A percentile compares a stretch with the other conserved stretches of the same genome.
phyloP scores from a whole-genome alignment of 2,888 invertebrate species.

The Megalurothrips usitatus region DNA sequence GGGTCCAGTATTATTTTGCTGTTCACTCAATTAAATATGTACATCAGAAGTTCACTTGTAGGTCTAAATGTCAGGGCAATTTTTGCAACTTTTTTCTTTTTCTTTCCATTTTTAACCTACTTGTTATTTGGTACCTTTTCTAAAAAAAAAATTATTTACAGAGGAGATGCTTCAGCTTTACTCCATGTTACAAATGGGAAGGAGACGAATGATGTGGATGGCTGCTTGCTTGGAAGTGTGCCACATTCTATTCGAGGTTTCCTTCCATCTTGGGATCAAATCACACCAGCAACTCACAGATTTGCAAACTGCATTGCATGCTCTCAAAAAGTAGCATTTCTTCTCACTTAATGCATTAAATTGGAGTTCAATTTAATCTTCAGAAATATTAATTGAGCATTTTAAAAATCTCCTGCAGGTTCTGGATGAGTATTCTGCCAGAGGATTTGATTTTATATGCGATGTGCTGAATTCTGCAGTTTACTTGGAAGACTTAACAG shows the following conservation, averaged over 20 bases:
- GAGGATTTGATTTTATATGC: slow-evolving; percentile 67
- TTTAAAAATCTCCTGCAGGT: slow-evolving; percentile 44
- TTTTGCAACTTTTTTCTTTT: slow-evolving; percentile 28
- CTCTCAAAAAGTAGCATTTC: slow-evolving; percentile 49
- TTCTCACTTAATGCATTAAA: neutral
- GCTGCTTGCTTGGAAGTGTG: slow-evolving; percentile 67
- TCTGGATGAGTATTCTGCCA: slow-evolving; percentile 49
- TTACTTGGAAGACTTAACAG: slow-evolving; percentile 81
- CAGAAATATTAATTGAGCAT: neutral
- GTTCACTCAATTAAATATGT: no score
- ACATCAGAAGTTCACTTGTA: slow-evolving; percentile 18
- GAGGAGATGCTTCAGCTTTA: slow-evolving; percentile 43
- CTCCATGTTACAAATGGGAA: slow-evolving; percentile 49
- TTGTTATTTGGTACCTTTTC: neutral
- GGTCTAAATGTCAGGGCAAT: neutral
- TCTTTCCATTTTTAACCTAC: neutral
- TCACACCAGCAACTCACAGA: slow-evolving; percentile 77
- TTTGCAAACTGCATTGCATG: slow-evolving; percentile 93
- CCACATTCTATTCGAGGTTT: slow-evolving; percentile 95
- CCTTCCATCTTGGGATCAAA: slow-evolving; percentile 72
- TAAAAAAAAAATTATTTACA: slow-evolving; percentile 37
- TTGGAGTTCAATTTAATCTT: no score
- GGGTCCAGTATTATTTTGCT: slow-evolving; percentile 49
- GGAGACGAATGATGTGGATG: slow-evolving; percentile 43
- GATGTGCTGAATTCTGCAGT: slow-evolving; percentile 75